Evolutionary conservation across 1,140 invertebrate species (phyloP), one percentile per base, ranked within the genome.

Genomic region (Pinna nobilis): DNA sequence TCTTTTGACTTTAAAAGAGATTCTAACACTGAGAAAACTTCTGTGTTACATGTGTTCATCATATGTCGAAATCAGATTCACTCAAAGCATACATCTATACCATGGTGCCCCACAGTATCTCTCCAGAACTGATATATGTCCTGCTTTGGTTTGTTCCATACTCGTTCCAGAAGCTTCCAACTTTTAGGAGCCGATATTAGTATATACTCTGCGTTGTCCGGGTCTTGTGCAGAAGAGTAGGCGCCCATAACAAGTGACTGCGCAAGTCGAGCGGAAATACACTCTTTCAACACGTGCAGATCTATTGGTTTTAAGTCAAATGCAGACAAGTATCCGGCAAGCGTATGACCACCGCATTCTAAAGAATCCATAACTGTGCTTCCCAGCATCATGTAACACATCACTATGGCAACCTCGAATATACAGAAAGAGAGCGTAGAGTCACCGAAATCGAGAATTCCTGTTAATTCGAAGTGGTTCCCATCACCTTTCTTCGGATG

Each of bases 361-460:
- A 95, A 81, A 0, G 86, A 82, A 55, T 88, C 82, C 28, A 89
- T 69, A 55, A 92, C 89, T 7, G 49, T 28, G 3, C 92, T 92
- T 44, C 93, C 85, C 7, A 96, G 83, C 80, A 96, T 94, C 91
- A 94, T 92, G 85, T 97, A 97, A 39, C 93, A 92, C 81, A 96
- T 91, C 3, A 92, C 87, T 65, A 97, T 93, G 15, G 94, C 94
- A 37, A 97, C 80, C 81, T 97, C 95, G 85, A 96, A 96, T 20
- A 97, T 85, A 44, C 93, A 91, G 80, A 91, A 94, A 0, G 92
- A 92, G 53, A 91, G 87, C 50, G 94, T 93, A 1, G 92, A 91
- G 86, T 97, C 96, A 0, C 94, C 95, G 85, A 96, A 96, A 89
- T 97, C 96, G 9, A 97, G 91, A 32, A 97, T 88, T 0, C 92